Evolutionary conservation across 2,888 invertebrate genomes (phyloP), one percentile per base, ranked within the genome.

Genomic region (Lagria hirta): DNA sequence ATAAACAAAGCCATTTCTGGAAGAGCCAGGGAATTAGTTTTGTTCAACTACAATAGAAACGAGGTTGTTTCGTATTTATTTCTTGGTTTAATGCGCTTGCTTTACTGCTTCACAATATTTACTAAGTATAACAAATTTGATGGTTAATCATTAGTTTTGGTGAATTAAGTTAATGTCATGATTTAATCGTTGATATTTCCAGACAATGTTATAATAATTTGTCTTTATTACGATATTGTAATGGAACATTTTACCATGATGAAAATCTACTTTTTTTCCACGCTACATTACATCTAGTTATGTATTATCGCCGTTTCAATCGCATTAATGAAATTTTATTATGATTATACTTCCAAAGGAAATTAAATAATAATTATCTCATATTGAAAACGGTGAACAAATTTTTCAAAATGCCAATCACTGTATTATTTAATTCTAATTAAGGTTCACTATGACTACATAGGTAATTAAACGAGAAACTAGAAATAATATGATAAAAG

Each of bases 301-400:
- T 21, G 22, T 13, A 26, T 43, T 36, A 36, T 36, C 36, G 20
- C 6, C 20, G 10, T 37, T 37, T 43, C 36, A 37, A 43, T 36
- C 43, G 43, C 43, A 43, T 43, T 41, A 41, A 29, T 22, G 17
- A 36, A 30, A 30, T 29, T 43, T 43, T 45, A 45, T 45, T 45
- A 40, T 40, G 41, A 45, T 45, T 45, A 35, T 41, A 27, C 23
- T 20, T 13, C 17, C 15, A 20, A 22, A 26, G 30, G 32, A 36
- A 46, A 46, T 46, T 46, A 42, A 46, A 46, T 36, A 27, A 42
- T 42, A 42, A 46, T 46, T 45, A 45, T 16, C 36, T n/a, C n/a
- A n/a, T n/a, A n/a, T n/a, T n/a, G n/a, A n/a, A n/a, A n/a, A n/a
- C n/a, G n/a, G n/a, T n/a, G n/a, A n/a, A n/a, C n/a, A n/a, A n/a